phyloP scores from a whole-genome alignment of 2,113 vertebrate species.

The Brachyhypopomus occidentalis region DNA sequence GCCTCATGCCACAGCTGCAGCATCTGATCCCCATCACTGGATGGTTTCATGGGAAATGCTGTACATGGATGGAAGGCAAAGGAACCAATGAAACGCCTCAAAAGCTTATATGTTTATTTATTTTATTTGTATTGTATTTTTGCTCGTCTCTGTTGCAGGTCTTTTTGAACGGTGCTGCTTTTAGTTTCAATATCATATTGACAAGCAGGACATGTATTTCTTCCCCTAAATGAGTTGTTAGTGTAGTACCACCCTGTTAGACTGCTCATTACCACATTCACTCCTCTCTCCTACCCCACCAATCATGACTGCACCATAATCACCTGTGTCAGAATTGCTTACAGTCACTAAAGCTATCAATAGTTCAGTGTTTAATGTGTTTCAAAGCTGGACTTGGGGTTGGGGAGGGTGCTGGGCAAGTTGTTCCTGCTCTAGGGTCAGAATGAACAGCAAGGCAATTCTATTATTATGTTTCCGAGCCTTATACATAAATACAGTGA shows the following conservation, averaged over 20 bases:
- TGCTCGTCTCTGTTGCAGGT: no score
- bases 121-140: no score
- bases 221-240: not conserved
- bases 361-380: conserved; percentile 10
- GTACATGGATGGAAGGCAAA: not conserved
- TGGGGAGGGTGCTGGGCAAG: not conserved
- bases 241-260: not conserved
- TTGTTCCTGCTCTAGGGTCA: not conserved
- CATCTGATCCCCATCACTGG: not conserved
- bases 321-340: conserved; percentile 1
- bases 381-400: not conserved
- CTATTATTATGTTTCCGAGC: not conserved
- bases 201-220: no score
- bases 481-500: conserved; percentile 11
- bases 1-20: no score
- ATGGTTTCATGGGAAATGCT: conserved; percentile 27
- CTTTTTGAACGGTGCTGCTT: no score
- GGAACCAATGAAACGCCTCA: not conserved
- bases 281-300: not conserved
- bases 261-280: not conserved
- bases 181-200: no score
- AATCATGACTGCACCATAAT: not conserved
- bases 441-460: not conserved
- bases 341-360: conserved; percentile 3
- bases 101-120: not conserved